Evolutionary conservation across 2,113 vertebrate species (phyloP), one percentile per base, ranked within the genome.

Genomic region (Balaenoptera acutorostrata): DNA sequence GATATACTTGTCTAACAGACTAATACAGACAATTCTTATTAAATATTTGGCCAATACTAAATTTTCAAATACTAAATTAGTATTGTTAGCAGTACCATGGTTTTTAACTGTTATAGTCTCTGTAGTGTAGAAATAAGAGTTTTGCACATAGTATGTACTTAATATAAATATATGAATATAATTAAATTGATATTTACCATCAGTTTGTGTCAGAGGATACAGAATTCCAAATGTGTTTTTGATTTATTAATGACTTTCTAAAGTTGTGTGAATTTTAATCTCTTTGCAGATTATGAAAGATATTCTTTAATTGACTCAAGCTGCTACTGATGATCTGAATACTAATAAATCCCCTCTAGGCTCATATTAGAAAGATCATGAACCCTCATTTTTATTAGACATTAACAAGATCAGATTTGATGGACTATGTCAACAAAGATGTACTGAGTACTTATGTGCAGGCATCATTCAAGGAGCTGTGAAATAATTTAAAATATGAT

Each of bases 231-330:
- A 77, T 41, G 17, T 29, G 13, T 33, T 90, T 89, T 92, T 96
- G 49, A 97, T 93, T 90, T 96, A 90, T 69, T 94, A 90, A 96
- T 96, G 81, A 36, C 25, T 94, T 96, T 88, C 33, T 74, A 95
- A 95, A 93, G 31, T 78, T 71, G 31, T 66, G n/a, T 94, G 55
- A 75, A 59, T 95, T 95, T 88, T 96, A 97, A 96, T 96, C 44
- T 95, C 41, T 78, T 83, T 94, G 52, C 9, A 95, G 93, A 86
- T 97, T 94, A 44, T 96, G 74, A 95, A 93, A 96, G 59, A 59
- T 94, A 77, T 83, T 81, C 21, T 96, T 86, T 95, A 96, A 97
- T 96, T 96, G 88, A 93, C 85, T 94, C 59, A 88, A 85, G 88
- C 59, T 96, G 21, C 75, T 87, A 64, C 31, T 85, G 33, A 36